Base-by-base conservation (phyloP, 2,797 vertebrate species). In the Naso thynnoides region DNA sequence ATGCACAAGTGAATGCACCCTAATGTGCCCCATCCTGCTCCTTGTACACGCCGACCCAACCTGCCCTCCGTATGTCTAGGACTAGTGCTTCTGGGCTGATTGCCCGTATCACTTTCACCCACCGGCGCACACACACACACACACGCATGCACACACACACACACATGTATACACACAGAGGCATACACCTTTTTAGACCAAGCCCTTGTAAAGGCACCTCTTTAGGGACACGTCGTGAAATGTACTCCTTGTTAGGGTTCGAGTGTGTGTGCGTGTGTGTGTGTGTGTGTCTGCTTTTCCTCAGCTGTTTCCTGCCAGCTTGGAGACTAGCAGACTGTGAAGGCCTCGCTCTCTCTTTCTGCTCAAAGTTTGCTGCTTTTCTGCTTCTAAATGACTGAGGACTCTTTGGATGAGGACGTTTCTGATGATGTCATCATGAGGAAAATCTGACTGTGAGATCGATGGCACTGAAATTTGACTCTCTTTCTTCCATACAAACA, bases 281-380 rank as follows among this genome's bases (percentile, higher is more conserved):
- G 61, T 61, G 68, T 78, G 64, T 64, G 73, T 73, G 83, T 92
- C 91, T 94, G 94, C 89, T 94, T 94, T 94, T 89, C 88, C 89
- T 95, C 93, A 94, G 91, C 92, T 92, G 90, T 93, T 95, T 94
- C 93, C 93, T 94, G 92, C 80, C 89, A 87, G 82, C 88, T 84
- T 70, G 3, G 66, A 81, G 73, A 87, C 77, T 90, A 92, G 71
- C 86, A 88, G 87, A 90, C 91, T 92, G 88, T 91, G 90, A 91
- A 90, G 82, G 84, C 62, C 70, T 84, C 80, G 68, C 77, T 68
- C 73, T 59, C 65, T 31, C 39, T 48, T 44, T 63, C 60, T 59
- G 15, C 68, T 81, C 55, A 44, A 45, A 59, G 44, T 65, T 78
- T 36, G 59, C 61, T 65, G 84, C 66, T 60, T 76, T 70, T 75